Base-by-base conservation (phyloP, 2,797 vertebrate species). In the Carcharodon carcharias region DNA sequence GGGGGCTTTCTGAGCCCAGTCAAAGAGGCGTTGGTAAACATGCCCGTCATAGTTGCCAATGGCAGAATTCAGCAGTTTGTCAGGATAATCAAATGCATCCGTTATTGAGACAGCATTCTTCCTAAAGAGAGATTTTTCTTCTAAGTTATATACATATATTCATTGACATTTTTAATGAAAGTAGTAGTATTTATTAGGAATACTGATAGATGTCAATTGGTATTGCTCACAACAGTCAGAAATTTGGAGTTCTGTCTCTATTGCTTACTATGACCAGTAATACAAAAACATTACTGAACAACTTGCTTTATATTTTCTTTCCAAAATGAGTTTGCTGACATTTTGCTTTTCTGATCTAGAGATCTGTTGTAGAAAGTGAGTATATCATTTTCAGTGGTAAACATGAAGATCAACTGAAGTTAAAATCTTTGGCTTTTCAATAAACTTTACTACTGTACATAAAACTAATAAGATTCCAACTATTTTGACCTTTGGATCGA, bases 31-130 rank as follows among this genome's bases (percentile, higher is more conserved):
- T 50, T 98, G 97, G 58, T 98, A 98, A 96, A 96, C 97, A 1
- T 98, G 97, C 18, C 98, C 98, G 0, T 98, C 98, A 0, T 97
- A 98, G 82, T 97, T 97, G 96, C 98, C 98, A 0, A 98, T 97
- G 0, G 98, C 98, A 0, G 98, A 98, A 91, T 98, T 97, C 96
- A 98, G 96, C 96, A 63, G 96, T 73, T 97, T 96, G 95, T 98
- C 98, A 0, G 97, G 97, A 97, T 97, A 98, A 97, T 98, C 98
- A 95, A 98, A 98, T 21, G 98, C 98, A 0, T 98, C 98, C 28
- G 98, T 98, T 77, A 98, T 96, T 0, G 97, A 97, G 96, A 98
- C 97, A 23, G 98, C 98, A 1, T 98, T 97, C 96, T 97, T 98
- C 97, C 98, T 98, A 0, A 35, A 9, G 31, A 93, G 95, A 96